A percentile compares a stretch with the other conserved stretches of the same genome.
Evolutionary conservation across 2,113 vertebrate species (phyloP).

Genomic region (Xyrauchen texanus): DNA sequence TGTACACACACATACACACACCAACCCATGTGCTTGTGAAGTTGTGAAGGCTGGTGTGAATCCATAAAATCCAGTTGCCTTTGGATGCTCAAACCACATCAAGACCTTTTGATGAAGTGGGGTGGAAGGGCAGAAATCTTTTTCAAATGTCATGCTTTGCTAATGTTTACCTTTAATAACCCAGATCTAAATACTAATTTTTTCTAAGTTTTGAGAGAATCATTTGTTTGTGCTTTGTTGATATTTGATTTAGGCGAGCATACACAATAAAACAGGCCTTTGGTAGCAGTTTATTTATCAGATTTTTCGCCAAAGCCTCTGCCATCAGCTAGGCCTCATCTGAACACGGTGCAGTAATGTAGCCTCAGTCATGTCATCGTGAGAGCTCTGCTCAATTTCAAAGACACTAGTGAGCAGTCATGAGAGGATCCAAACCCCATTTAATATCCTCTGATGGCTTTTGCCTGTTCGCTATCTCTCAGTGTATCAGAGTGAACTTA

Average conservation of each 20-base stretch:
- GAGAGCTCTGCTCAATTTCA: conserved; percentile 45
- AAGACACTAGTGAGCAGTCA: conserved; percentile 51
- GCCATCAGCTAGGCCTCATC: conserved; percentile 47
- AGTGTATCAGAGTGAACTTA: conserved; percentile 67
- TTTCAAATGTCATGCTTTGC: conserved; percentile 60
- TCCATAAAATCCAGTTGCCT: conserved; percentile 47
- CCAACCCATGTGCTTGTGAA: conserved; percentile 36
- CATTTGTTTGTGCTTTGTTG: conserved; percentile 57
- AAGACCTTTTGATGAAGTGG: conserved; percentile 23
- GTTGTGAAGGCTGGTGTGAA: conserved; percentile 47
- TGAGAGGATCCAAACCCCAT: conserved; percentile 52
- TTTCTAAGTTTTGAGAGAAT: conserved; percentile 62
- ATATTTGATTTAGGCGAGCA: conserved; percentile 57
- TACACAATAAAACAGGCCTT: conserved; percentile 60
- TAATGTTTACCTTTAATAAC: conserved; percentile 54
- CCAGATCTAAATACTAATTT: conserved; percentile 61
- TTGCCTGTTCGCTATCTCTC: conserved; percentile 65
- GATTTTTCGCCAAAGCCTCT: conserved; percentile 47
- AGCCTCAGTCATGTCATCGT: conserved; percentile 33
- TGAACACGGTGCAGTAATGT: conserved; percentile 52
- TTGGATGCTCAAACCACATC: conserved; percentile 46
- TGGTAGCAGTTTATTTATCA: conserved; percentile 67
- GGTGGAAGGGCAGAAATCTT: conserved; percentile 39
- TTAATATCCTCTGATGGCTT: conserved; percentile 70
- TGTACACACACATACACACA: conserved; percentile 35